Evolutionary conservation across 2,113 vertebrate genomes (phyloP).

Genomic region (Puntigrus tetrazona): DNA sequence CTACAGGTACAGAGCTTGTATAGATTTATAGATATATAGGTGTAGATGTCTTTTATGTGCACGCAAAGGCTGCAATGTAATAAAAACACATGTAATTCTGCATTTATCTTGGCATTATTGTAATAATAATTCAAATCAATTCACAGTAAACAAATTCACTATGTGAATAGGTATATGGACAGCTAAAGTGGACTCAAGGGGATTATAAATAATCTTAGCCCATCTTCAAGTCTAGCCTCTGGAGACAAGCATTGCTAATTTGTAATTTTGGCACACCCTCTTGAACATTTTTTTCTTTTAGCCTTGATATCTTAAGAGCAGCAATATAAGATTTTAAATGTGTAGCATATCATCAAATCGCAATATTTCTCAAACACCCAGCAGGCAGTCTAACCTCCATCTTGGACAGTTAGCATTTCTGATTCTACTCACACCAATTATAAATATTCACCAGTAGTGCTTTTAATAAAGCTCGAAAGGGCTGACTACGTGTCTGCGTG

Average conservation of each 20-base stretch:
- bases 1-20: conserved; percentile 79
- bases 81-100: not conserved
- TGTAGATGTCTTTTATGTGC: not conserved
- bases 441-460: not conserved
- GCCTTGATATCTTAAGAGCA: not conserved
- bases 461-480: conserved; percentile 22
- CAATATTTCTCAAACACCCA: not conserved
- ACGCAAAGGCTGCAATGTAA: not conserved
- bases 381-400: not conserved
- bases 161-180: not conserved
- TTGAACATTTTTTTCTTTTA: not conserved
- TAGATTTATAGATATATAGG: not conserved
- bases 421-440: not conserved
- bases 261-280: not conserved
- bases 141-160: not conserved
- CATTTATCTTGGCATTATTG: not conserved
- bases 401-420: not conserved
- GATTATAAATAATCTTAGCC: not conserved
- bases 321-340: not conserved
- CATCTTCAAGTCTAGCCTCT: not conserved
- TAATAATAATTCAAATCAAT: not conserved
- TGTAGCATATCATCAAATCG: not conserved
- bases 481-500: conserved; percentile 14
- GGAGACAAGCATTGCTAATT: not conserved
- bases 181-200: not conserved